Conservation (phyloP, 2,888 invertebrate species). For the Palloptera scutellata region DNA sequence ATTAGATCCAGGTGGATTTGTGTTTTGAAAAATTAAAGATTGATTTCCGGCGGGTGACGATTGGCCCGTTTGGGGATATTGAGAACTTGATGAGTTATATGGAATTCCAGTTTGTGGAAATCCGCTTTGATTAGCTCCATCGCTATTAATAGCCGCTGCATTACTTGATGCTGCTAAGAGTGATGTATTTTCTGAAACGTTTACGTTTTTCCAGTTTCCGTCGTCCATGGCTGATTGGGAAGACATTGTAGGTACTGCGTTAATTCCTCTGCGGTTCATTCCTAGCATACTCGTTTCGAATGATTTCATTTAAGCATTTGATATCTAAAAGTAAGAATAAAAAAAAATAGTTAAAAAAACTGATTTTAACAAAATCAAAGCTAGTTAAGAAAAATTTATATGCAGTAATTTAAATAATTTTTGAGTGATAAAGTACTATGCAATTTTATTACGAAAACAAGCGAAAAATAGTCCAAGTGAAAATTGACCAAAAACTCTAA, state of each 20-base stretch:
- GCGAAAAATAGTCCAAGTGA: no score
- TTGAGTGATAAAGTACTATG: no score
- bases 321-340: slow-evolving; percentile 14
- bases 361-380: no score
- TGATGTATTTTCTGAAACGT: slow-evolving; percentile 72
- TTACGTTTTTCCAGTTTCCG: slow-evolving; percentile 81
- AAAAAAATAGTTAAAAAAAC: no score
- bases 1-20: slow-evolving; percentile 77
- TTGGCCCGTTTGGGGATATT: slow-evolving; percentile 76
- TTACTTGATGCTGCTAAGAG: slow-evolving; percentile 72
- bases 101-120: slow-evolving; percentile 67
- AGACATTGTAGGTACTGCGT: slow-evolving; percentile 69
- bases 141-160: slow-evolving; percentile 69
- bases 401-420: no score
- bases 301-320: slow-evolving; percentile 12
- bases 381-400: no score
- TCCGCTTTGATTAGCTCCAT: slow-evolving; percentile 73
- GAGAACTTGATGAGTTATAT: slow-evolving; percentile 67
- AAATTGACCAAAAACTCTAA: no score
- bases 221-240: slow-evolving; percentile 80
- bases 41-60: slow-evolving; percentile 79
- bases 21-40: slow-evolving; percentile 71
- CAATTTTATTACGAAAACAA: no score
- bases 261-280: slow-evolving; percentile 80
- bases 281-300: slow-evolving; percentile 65